Percentiles rank a stretch among this genome's conserved stretches.
Conservation (phyloP, 2,888 invertebrate genomes). For the Drosophila ezoana region DNA sequence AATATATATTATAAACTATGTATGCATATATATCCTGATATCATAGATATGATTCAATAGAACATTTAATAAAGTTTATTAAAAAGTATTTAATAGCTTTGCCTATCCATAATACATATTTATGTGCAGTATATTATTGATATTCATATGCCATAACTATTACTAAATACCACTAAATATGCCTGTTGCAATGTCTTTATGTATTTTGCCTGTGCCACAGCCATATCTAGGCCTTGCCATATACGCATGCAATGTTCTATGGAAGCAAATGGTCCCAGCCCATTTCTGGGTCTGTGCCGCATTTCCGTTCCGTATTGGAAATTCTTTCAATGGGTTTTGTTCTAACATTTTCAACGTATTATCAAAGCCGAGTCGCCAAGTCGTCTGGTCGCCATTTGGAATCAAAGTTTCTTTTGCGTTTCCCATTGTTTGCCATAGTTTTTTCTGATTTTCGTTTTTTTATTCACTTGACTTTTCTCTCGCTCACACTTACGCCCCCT, state of each 20-base stretch:
- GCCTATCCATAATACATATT: neutral
- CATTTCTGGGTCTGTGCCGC: constrained; percentile 66
- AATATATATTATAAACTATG: too few species aligned
- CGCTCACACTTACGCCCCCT: constrained; percentile 1
- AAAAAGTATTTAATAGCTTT: too few species aligned
- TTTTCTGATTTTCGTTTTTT: neutral
- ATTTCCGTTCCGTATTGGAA: constrained; percentile 73
- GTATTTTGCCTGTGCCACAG: constrained; percentile 8
- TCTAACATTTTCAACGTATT: constrained; percentile 57
- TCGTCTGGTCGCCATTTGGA: constrained; percentile 58
- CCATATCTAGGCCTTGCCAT: constrained; percentile 28
- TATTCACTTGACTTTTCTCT: constrained; percentile 10
- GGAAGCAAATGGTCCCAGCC: constrained; percentile 15
- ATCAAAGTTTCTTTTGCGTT: constrained; percentile 55
- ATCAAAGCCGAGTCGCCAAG: constrained; percentile 63
- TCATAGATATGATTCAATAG: too few species aligned
- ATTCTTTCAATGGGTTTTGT: constrained; percentile 48
- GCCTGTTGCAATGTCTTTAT: constrained; percentile 23
- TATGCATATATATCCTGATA: too few species aligned
- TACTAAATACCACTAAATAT: constrained; percentile 28
- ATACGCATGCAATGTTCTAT: constrained; percentile 23
- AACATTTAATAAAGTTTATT: too few species aligned
- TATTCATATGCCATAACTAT: constrained; percentile 15
- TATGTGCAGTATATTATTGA: neutral
- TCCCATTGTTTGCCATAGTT: constrained; percentile 43